Conservation (phyloP, 1,140 invertebrate genomes). For the Pantala flavescens region DNA sequence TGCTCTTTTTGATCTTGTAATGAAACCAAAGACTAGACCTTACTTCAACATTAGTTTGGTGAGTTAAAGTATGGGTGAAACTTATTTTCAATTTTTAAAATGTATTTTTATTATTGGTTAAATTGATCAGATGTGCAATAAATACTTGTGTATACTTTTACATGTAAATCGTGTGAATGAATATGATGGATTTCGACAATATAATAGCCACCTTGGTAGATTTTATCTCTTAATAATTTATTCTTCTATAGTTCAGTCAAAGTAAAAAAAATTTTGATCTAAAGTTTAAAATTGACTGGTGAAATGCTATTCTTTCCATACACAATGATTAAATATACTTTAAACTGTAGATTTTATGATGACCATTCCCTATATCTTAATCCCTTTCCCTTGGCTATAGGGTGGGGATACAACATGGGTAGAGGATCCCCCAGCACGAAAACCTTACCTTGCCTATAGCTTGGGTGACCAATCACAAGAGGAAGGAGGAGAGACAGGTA, state of each 20-base stretch:
- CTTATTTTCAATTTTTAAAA: constrained; percentile 7
- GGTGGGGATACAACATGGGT: constrained; percentile 66
- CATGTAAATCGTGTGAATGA: no score
- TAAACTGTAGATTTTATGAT: no score
- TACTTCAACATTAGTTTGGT: constrained; percentile 56
- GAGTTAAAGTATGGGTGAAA: constrained; percentile 25
- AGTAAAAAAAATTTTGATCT: no score
- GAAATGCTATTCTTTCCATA: no score
- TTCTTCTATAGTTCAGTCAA: no score
- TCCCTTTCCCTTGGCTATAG: constrained; percentile 31
- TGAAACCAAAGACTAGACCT: constrained; percentile 47
- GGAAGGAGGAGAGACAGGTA: constrained; percentile 1
- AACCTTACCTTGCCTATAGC: constrained; percentile 40
- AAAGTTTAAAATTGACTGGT: no score
- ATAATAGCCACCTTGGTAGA: no score
- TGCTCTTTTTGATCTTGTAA: constrained; percentile 57
- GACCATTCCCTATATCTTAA: no score
- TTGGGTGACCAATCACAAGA: background rate
- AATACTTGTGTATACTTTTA: no score
- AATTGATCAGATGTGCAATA: background rate
- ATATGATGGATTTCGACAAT: no score
- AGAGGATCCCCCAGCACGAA: constrained; percentile 61
- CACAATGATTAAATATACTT: no score
- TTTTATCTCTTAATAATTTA: no score
- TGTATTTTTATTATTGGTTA: background rate